Base-by-base conservation (phyloP, 2,797 vertebrate species). In the Anomalospiza imberbis region DNA sequence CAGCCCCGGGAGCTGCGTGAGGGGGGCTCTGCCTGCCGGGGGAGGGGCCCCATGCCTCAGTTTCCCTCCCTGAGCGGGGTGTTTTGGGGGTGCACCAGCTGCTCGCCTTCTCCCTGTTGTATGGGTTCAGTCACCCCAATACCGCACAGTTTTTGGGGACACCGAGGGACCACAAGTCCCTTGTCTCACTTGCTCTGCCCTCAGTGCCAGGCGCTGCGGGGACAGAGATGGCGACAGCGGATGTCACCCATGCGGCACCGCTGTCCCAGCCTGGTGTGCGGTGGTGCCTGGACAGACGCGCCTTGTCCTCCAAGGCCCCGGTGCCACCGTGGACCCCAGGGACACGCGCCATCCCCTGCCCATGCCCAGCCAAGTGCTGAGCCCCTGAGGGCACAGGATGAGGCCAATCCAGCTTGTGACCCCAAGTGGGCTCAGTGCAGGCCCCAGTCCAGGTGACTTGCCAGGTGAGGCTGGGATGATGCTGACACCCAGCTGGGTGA, bases 301-400 rank as follows among this genome's bases (percentile, higher is more conserved):
- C 36, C 32, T 7, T 14, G 19, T 18, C 16, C 31, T 38, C 36
- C 0, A 0, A 51, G 38, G 12, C n/a, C 54, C 34, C 1, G 1
- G 57, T 53, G 66, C 34, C 50, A 29, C 34, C 2, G 0, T 1
- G 0, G 60, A 47, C 40, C 66, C 31, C 61, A 16, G 65, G 73
- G 45, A 47, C 71, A 61, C 0, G 0, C 0, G 0, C 22, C 7
- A 5, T 6, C 19, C 75, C 82, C 63, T 15, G 34, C 58, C 61
- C 7, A 0, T 15, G 32, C 38, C 65, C 74, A 26, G 28, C 54
- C 85, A 26, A 17, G 50, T 6, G 3, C 71, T 8, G 51, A 42
- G 60, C 18, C 38, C 25, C 75, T 1, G 3, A 21, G 45, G 68
- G 50, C 5, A 2, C 21, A 7, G 51, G 26, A 74, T 31, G 90